These are phyloP conservation scores for Netta rufina DNA, from an alignment of 2,797 vertebrate species.

Conservation along the genomic window DNA sequence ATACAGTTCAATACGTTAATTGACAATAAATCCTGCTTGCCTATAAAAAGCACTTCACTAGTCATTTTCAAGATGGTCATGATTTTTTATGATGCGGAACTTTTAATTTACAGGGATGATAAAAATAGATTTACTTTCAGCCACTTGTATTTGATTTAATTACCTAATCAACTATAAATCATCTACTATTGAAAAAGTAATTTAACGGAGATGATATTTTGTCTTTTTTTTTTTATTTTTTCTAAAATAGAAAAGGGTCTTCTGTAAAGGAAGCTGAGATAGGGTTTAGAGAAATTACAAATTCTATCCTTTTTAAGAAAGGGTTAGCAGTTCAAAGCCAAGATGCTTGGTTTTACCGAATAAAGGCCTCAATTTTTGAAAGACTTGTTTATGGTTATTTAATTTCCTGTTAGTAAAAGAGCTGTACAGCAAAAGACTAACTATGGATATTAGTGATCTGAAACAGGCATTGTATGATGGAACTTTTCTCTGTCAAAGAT, in stretches of 20 bases:
- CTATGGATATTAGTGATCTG: background rate
- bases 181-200: slow-evolving; percentile 84
- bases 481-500: background rate
- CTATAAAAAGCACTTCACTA: slow-evolving; percentile 84
- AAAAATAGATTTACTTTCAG: slow-evolving; percentile 88
- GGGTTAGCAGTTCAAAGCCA: background rate
- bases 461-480: fast-evolving
- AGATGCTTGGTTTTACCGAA: background rate
- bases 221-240: slow-evolving; percentile 68
- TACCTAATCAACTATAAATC: slow-evolving; percentile 88
- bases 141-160: slow-evolving; percentile 88
- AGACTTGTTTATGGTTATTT: background rate
- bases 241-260: slow-evolving; percentile 42
- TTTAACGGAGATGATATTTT: slow-evolving; percentile 81
- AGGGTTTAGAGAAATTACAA: background rate
- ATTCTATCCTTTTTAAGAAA: background rate
- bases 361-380: background rate
- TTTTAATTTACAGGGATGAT: slow-evolving; percentile 89
- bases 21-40: slow-evolving; percentile 86
- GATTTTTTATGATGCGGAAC: slow-evolving; percentile 87
- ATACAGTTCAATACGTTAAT: slow-evolving; percentile 86
- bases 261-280: slow-evolving; percentile 54
- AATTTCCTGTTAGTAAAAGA: background rate
- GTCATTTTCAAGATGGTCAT: slow-evolving; percentile 87
- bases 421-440: background rate